phyloP scores from a whole-genome alignment of 2,888 invertebrate species.

The Hofmannophila pseudospretella region DNA sequence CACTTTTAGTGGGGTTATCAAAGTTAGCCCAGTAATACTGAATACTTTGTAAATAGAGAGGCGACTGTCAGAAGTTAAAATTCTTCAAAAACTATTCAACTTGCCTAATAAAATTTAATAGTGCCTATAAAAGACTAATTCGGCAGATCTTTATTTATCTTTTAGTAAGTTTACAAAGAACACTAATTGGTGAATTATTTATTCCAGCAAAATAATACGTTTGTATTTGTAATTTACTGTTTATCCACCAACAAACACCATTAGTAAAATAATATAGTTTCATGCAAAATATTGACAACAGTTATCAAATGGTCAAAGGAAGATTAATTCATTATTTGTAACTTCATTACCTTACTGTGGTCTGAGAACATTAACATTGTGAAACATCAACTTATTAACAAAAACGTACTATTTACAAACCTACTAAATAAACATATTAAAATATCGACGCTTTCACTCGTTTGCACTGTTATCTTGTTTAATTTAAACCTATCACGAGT shows the following conservation, averaged over 20 bases:
- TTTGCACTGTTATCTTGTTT: constrained; percentile 13
- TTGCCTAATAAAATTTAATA: constrained; percentile 41
- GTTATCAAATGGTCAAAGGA: constrained; percentile 1
- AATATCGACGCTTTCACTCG: constrained; percentile 47
- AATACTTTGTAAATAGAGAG: constrained; percentile 47
- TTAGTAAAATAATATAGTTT: constrained; percentile 10
- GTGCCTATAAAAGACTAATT: constrained; percentile 68
- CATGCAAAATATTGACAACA: constrained; percentile 7
- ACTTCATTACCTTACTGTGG: constrained; percentile 39
- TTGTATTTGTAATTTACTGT: constrained; percentile 7
- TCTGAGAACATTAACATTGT: constrained; percentile 66
- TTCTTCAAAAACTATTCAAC: constrained; percentile 56
- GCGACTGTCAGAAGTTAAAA: constrained; percentile 50
- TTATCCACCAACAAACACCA: constrained; percentile 8
- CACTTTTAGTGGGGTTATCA: constrained; percentile 33
- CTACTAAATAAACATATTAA: constrained; percentile 36
- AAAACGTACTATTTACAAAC: constrained; percentile 64
- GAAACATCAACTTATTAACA: constrained; percentile 69
- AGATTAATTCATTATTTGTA: constrained; percentile 17
- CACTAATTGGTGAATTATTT: constrained; percentile 58
- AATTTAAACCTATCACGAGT: constrained; percentile 3
- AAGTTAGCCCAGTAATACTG: constrained; percentile 38
- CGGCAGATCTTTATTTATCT: constrained; percentile 59
- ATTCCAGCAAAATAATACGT: constrained; percentile 29
- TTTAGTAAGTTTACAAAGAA: constrained; percentile 52